phyloP scores from a whole-genome alignment of 2,113 vertebrate genomes.

The Alouatta palliata region DNA sequence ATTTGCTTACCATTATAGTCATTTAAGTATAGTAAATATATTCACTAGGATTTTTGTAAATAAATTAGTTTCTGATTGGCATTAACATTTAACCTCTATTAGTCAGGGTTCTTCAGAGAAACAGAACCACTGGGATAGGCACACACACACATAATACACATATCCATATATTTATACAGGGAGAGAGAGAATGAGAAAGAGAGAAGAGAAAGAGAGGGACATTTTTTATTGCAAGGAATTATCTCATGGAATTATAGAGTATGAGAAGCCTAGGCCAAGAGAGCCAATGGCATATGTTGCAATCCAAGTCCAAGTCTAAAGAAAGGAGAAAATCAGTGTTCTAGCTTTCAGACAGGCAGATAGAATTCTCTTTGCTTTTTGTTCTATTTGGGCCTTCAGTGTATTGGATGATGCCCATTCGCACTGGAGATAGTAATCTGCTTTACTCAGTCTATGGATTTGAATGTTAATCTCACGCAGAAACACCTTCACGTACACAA shows the following conservation, averaged over 20 bases:
- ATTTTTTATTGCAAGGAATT: neutral
- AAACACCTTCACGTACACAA: neutral
- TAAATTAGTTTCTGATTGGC: neutral
- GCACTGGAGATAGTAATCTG: neutral
- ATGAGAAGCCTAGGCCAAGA: neutral
- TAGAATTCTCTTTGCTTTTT: neutral
- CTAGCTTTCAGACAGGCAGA: fast-evolving
- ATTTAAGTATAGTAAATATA: neutral
- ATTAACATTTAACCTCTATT: neutral
- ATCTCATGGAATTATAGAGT: neutral
- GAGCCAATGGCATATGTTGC: neutral
- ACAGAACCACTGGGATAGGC: neutral
- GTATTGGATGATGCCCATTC: neutral
- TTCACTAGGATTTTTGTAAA: neutral
- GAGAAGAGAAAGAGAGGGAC: neutral
- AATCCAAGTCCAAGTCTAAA: neutral
- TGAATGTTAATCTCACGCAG: neutral
- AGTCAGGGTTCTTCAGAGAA: neutral
- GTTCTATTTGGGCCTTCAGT: neutral
- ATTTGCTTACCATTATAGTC: neutral
- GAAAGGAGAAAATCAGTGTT: neutral
- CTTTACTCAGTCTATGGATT: neutral
- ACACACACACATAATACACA: no score
- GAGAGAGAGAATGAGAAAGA: neutral
- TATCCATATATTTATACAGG: neutral